Conservation (phyloP, 2,888 invertebrate species). For the Lasioglossum marginatum region DNA sequence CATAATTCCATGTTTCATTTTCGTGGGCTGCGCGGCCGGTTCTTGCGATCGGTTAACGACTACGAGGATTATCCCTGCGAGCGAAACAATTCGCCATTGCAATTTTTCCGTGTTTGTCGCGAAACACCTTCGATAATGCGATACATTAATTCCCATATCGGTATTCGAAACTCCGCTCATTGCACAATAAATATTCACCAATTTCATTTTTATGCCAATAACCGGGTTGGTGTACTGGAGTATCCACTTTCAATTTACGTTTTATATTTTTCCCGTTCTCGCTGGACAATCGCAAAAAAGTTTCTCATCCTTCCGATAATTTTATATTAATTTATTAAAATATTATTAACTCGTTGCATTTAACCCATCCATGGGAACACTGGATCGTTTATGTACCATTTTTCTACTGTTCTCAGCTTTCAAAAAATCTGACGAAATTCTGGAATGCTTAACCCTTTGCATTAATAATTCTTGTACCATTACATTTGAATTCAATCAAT, state of each 20-base stretch:
- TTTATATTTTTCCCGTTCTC: not conserved
- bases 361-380: not conserved
- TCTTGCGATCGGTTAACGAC: constrained; percentile 52
- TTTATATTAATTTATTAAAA: not conserved
- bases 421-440: no score
- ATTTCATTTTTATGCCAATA: not conserved
- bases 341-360: not conserved
- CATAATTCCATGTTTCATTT: constrained; percentile 45
- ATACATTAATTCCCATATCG: not conserved
- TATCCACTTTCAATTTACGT: not conserved
- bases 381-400: no score
- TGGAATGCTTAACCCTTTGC: no score
- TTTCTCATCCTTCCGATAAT: not conserved
- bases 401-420: no score
- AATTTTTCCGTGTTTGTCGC: constrained; percentile 32
- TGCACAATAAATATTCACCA: not conserved
- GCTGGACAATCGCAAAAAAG: not conserved
- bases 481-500: no score
- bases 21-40: constrained; percentile 16
- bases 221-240: not conserved
- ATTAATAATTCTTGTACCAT: no score
- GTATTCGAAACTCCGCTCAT: not conserved
- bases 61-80: constrained; percentile 20
- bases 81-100: constrained; percentile 34
- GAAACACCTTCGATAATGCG: not conserved